A percentile compares a stretch with the other conserved stretches of the same genome.
phyloP scores from a whole-genome alignment of 2,113 vertebrate genomes.

The Nicator chloris region DNA sequence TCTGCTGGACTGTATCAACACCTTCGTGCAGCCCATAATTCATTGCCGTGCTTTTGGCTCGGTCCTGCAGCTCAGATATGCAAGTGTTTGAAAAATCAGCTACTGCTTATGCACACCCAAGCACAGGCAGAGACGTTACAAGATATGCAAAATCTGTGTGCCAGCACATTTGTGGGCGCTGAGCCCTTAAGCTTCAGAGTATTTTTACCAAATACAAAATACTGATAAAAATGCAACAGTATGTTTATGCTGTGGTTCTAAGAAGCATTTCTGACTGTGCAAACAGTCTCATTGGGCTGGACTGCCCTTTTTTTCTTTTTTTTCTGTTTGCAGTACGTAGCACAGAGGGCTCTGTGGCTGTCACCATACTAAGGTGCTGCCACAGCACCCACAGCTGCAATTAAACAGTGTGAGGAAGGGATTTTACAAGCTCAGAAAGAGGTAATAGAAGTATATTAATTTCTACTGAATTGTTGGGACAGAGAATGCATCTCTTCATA shows the following conservation, averaged over 20 bases:
- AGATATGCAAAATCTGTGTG: neutral
- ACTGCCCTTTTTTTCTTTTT: neutral
- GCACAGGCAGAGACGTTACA: neutral
- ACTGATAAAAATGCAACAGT: slow-evolving; percentile 41
- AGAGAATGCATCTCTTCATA: neutral
- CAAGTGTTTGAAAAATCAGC: slow-evolving; percentile 15
- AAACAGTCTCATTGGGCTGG: slow-evolving; percentile 2
- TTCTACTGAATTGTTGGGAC: neutral
- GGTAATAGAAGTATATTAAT: neutral
- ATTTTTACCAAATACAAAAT: slow-evolving; percentile 11
- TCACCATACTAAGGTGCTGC: neutral
- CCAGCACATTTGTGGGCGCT: slow-evolving; percentile 31
- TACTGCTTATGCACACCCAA: neutral
- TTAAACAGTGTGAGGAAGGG: neutral
- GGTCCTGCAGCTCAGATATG: neutral
- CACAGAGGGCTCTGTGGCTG: neutral
- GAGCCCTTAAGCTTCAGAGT: slow-evolving; percentile 54
- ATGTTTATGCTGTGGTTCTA: neutral
- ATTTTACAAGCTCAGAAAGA: neutral
- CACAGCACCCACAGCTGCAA: neutral
- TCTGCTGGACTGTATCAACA: neutral
- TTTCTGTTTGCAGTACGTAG: neutral
- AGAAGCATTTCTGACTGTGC: slow-evolving; percentile 24
- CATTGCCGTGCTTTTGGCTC: neutral
- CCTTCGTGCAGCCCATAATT: neutral